Evolutionary conservation across 2,113 vertebrate species (phyloP).

Genomic region (Eclectus roratus): DNA sequence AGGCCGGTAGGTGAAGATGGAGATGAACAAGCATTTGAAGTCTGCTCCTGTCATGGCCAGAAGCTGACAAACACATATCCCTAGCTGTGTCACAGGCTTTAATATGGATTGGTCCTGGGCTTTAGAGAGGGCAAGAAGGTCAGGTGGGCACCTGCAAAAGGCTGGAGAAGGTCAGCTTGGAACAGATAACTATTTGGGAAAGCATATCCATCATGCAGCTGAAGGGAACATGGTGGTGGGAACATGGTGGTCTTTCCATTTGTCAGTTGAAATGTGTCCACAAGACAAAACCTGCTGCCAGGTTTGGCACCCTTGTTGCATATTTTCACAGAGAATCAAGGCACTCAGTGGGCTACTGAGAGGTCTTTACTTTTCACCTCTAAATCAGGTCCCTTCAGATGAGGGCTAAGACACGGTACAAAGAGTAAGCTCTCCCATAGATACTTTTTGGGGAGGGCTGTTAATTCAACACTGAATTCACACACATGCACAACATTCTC

Average conservation of each 20-base stretch:
- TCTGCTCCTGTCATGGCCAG: not conserved
- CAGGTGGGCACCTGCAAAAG: not conserved
- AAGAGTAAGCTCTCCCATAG: not conserved
- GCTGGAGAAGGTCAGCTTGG: not conserved
- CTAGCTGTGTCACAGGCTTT: not conserved
- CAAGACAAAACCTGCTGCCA: not conserved
- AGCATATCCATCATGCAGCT: not conserved
- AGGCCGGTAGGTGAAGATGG: not conserved
- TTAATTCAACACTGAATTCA: slow-evolving; percentile 30
- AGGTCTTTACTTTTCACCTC: slow-evolving; percentile 37
- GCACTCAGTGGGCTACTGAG: not conserved
- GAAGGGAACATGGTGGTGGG: not conserved
- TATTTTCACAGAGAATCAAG: not conserved
- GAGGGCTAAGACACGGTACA: not conserved
- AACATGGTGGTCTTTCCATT: not conserved
- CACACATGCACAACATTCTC: not conserved
- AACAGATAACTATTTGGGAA: not conserved
- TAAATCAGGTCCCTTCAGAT: not conserved
- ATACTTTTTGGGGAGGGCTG: not conserved
- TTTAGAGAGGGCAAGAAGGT: not conserved
- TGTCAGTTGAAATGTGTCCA: slow-evolving; percentile 11
- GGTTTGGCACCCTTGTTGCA: not conserved
- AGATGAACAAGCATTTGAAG: not conserved
- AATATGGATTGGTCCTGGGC: not conserved
- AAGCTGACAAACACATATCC: not conserved